These are phyloP conservation scores for Liparis tanakae DNA, from an alignment of 2,797 vertebrate species.

Conservation along the genomic window DNA sequence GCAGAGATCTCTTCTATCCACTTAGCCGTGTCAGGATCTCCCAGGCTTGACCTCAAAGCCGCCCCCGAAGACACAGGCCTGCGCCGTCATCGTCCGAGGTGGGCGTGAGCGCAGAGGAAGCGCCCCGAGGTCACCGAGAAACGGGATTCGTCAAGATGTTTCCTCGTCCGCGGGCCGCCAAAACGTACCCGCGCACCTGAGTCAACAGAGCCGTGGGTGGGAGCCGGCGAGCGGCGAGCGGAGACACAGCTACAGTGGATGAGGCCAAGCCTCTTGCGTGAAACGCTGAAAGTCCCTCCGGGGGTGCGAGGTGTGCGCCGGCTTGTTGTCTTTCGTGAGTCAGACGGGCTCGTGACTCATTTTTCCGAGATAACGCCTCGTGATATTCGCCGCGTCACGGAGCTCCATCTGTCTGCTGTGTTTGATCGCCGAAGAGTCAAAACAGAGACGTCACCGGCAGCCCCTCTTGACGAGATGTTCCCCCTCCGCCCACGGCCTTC, in stretches of 20 bases:
- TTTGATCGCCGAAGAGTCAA: slow-evolving; percentile 68
- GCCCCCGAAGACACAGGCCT: slow-evolving; percentile 31
- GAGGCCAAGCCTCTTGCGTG: slow-evolving; percentile 21
- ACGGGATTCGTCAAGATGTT: slow-evolving; percentile 53
- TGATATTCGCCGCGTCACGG: slow-evolving; percentile 59
- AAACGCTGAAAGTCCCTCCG: slow-evolving; percentile 13
- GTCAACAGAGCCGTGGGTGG: slow-evolving; percentile 60
- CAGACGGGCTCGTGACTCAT: slow-evolving; percentile 37
- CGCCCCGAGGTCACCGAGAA: slow-evolving; percentile 54
- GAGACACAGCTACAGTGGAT: slow-evolving; percentile 54
- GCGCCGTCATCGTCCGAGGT: slow-evolving; percentile 34
- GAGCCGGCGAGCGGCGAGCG: slow-evolving; percentile 36
- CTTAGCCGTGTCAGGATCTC: slow-evolving; percentile 53
- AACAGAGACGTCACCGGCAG: slow-evolving; percentile 63
- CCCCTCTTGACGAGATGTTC: slow-evolving; percentile 52
- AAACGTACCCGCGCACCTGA: slow-evolving; percentile 55
- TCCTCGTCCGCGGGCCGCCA: slow-evolving; percentile 32
- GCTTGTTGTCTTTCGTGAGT: slow-evolving; percentile 65
- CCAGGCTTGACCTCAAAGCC: slow-evolving; percentile 52
- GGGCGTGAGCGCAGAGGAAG: slow-evolving; percentile 44
- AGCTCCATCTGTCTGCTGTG: slow-evolving; percentile 63
- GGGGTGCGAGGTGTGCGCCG: slow-evolving; percentile 32
- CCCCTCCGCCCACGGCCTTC: slow-evolving; percentile 47
- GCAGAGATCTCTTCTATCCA: slow-evolving; percentile 37
- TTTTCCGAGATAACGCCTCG: slow-evolving; percentile 51